Conservation (phyloP, 2,113 vertebrate species). For the Rhineura floridana region DNA sequence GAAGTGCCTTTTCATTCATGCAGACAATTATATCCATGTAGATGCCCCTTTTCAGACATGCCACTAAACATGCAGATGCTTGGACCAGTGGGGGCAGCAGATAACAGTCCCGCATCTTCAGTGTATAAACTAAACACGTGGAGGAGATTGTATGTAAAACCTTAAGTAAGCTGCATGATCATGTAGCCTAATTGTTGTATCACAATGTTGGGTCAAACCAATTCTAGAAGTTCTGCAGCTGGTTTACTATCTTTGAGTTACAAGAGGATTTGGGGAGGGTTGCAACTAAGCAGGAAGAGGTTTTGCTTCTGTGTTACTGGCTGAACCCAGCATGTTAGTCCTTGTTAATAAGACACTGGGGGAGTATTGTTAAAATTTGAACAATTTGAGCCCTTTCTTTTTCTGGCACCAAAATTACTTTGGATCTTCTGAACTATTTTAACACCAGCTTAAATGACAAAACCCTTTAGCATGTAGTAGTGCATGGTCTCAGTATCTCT, state of each 20-base stretch:
- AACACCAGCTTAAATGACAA: not conserved
- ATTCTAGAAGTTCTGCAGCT: not conserved
- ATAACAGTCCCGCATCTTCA: not conserved
- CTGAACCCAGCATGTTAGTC: not conserved
- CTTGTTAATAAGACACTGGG: not conserved
- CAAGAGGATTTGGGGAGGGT: not conserved
- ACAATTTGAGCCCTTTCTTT: not conserved
- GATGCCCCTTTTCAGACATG: not conserved
- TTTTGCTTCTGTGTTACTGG: not conserved
- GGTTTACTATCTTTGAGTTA: not conserved
- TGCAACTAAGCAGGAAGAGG: not conserved
- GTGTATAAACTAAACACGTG: not conserved
- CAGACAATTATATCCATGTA: not conserved
- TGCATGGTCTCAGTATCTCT: not conserved
- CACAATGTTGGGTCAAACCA: not conserved
- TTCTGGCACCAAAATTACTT: not conserved
- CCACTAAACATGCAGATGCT: not conserved
- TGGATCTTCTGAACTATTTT: not conserved
- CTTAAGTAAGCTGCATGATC: too few relatives aligned
- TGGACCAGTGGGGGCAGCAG: not conserved
- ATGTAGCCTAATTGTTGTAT: not conserved
- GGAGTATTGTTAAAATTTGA: not conserved
- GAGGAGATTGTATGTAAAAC: not conserved
- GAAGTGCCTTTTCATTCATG: not conserved
- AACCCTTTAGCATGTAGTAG: not conserved